Conservation (phyloP, 1,140 invertebrate genomes). For the Tetragnatha versicolor region DNA sequence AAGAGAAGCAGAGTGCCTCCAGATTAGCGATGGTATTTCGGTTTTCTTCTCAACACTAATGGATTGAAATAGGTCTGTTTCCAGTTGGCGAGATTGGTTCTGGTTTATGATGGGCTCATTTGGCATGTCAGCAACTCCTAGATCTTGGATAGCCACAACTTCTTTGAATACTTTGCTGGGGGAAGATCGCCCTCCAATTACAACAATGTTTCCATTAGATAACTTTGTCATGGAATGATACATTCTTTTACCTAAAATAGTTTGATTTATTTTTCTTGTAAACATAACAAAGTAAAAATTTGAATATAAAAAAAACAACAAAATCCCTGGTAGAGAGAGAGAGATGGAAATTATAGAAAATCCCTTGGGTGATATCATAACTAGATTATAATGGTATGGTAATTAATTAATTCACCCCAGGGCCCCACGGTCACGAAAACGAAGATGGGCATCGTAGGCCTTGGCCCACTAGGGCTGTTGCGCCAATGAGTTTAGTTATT, state of each 20-base stretch:
- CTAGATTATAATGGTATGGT: too few species aligned
- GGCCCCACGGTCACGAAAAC: too few species aligned
- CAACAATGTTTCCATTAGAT: slow-evolving; percentile 47
- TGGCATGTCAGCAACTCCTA: background rate
- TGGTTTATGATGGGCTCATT: background rate
- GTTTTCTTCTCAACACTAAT: slow-evolving; percentile 47
- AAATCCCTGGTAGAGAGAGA: background rate
- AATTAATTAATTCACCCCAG: too few species aligned
- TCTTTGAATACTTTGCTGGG: slow-evolving; percentile 50
- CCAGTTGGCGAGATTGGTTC: too few species aligned
- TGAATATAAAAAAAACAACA: background rate
- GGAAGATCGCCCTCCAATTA: slow-evolving; percentile 61
- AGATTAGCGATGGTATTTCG: slow-evolving; percentile 60
- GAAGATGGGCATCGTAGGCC: too few species aligned
- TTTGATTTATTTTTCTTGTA: background rate
- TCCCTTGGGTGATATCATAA: too few species aligned
- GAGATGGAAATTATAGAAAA: background rate
- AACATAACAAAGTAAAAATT: background rate
- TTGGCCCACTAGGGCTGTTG: too few species aligned
- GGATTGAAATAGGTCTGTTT: slow-evolving; percentile 58
- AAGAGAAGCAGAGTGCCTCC: slow-evolving; percentile 62
- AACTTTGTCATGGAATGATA: slow-evolving; percentile 49
- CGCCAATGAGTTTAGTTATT: too few species aligned
- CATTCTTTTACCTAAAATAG: slow-evolving; percentile 55
- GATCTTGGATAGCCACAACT: slow-evolving; percentile 11